These are phyloP conservation scores for Pseudopipra pipra DNA, from an alignment of 2,113 vertebrate species.

Conservation along the genomic window DNA sequence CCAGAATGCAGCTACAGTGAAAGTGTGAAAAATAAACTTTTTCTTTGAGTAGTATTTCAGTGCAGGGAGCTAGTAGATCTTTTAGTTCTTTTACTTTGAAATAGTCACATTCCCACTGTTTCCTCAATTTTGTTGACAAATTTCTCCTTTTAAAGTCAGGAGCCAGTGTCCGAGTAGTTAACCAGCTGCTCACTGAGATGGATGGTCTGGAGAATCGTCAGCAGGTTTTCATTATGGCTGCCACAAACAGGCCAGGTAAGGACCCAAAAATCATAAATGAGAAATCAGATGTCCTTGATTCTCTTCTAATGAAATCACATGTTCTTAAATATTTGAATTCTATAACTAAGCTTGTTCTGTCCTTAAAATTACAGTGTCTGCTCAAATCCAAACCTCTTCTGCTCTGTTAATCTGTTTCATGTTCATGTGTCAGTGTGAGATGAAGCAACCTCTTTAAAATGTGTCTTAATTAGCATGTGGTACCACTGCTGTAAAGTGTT, in stretches of 20 bases:
- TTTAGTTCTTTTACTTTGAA: neutral
- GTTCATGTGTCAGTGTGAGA: neutral
- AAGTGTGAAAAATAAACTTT: neutral
- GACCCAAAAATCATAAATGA: neutral
- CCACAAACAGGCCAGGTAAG: constrained; percentile 95
- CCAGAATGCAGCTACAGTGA: neutral
- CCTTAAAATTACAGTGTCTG: neutral
- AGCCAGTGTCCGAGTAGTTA: constrained; percentile 90
- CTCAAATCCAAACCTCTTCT: neutral
- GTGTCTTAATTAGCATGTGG: neutral
- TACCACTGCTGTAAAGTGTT: neutral
- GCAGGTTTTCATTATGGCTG: constrained; percentile 97
- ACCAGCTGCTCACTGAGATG: constrained; percentile 98
- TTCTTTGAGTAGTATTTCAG: neutral
- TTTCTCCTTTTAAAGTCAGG: constrained; percentile 78
- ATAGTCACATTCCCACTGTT: neutral
- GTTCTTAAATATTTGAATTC: neutral
- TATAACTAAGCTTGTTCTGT: neutral
- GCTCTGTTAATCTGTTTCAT: neutral
- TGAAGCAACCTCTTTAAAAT: neutral
- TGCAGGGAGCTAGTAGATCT: neutral
- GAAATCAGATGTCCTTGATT: rapidly evolving
- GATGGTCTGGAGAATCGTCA: constrained; percentile 88
- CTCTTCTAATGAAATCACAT: neutral
- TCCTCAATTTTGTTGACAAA: neutral